Evolutionary conservation across 2,888 invertebrate species (phyloP).

Genomic region (Gymnosoma rotundatum): DNA sequence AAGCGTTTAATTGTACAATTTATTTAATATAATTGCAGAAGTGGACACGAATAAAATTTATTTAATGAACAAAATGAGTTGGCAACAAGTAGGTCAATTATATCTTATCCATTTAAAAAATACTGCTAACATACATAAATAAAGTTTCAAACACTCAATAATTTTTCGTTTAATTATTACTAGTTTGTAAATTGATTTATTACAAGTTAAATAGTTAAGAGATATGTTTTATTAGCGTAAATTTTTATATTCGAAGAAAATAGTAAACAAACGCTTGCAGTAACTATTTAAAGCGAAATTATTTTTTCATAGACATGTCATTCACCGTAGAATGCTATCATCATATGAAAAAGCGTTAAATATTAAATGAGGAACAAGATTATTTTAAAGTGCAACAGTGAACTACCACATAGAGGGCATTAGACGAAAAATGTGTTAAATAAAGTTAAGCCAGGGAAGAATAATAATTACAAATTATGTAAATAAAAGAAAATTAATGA

Average conservation of each 20-base stretch:
- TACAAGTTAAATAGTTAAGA: constrained; percentile 1
- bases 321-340: neutral
- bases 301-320: neutral
- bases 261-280: no score
- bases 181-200: constrained; percentile 15
- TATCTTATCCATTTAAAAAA: no score
- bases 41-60: neutral
- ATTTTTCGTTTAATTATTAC: constrained; percentile 3
- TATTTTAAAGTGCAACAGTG: constrained; percentile 55
- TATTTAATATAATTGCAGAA: constrained; percentile 35
- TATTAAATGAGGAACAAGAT: constrained; percentile 23
- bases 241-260: neutral
- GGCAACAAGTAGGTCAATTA: neutral
- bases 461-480: constrained; percentile 17
- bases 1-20: neutral
- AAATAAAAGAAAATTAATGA: neutral
- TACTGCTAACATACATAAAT: no score
- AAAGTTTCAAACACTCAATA: neutral
- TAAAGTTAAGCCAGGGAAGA: constrained; percentile 12
- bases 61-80: neutral
- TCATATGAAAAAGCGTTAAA: neutral
- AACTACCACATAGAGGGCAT: constrained; percentile 57
- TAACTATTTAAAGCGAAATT: neutral
- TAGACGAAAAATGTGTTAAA: constrained; percentile 24
- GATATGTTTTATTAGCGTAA: no score